These are phyloP conservation scores for Gambusia holbrooki DNA, from an alignment of 2,113 vertebrate species.

Conservation along the genomic window DNA sequence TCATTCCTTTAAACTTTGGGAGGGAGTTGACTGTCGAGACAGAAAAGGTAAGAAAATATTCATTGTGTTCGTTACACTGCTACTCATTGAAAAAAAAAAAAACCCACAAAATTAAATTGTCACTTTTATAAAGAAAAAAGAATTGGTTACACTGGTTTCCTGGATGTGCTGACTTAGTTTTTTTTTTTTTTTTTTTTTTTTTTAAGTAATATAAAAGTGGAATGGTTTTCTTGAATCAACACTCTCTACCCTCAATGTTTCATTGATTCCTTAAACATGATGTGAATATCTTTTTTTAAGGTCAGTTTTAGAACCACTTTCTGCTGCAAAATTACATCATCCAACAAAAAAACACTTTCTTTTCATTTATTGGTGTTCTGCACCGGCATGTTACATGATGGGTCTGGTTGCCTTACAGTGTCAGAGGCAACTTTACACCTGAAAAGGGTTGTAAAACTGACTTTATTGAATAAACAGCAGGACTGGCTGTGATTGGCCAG, in stretches of 20 bases:
- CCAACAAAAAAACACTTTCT: background rate
- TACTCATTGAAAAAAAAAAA: conserved; percentile 7
- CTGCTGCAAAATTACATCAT: background rate
- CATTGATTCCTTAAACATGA: conserved; percentile 48
- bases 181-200: too few species aligned
- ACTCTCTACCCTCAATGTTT: conserved; percentile 49
- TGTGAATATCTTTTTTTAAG: background rate
- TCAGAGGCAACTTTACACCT: background rate
- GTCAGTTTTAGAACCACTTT: background rate
- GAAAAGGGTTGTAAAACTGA: background rate
- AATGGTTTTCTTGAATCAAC: background rate
- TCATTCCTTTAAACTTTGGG: conserved; percentile 32
- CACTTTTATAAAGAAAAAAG: background rate
- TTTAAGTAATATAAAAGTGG: background rate
- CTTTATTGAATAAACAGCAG: background rate
- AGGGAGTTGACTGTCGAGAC: conserved; percentile 1
- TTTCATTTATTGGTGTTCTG: background rate
- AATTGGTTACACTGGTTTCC: background rate
- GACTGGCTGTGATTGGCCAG: background rate
- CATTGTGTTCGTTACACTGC: background rate
- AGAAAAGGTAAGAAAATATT: conserved; percentile 44
- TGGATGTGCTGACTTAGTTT: background rate
- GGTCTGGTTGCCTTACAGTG: background rate
- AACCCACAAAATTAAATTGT: background rate
- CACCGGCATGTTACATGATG: background rate